Percentiles rank a stretch among this genome's conserved stretches.
Conservation (phyloP, 2,888 invertebrate genomes). For the Bruchidius siliquastri region DNA sequence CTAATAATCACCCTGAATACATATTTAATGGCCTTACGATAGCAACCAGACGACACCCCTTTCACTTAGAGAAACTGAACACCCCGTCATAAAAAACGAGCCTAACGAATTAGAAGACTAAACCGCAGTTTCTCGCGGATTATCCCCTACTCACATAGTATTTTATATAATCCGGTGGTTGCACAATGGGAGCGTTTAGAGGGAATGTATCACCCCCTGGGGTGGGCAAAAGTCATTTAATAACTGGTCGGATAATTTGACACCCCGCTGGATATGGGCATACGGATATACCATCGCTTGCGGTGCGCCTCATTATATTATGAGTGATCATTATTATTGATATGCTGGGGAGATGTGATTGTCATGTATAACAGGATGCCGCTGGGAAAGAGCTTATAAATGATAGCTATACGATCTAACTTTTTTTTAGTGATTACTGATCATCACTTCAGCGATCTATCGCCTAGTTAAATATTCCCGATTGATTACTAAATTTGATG, state of each 20-base stretch:
- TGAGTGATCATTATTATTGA: neutral
- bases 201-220: slow-evolving; percentile 1
- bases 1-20: neutral
- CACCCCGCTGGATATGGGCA: slow-evolving; percentile 17
- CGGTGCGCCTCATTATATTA: neutral
- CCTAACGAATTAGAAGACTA: neutral
- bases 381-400: too few relatives aligned
- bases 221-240: slow-evolving; percentile 20
- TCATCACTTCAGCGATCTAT: too few relatives aligned
- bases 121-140: neutral
- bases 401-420: too few relatives aligned
- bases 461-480: too few relatives aligned
- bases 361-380: neutral
- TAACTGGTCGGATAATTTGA: slow-evolving; percentile 22
- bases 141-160: neutral
- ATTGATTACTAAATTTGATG: too few relatives aligned
- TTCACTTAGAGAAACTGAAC: neutral
- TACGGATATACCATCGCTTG: neutral
- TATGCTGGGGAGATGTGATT: neutral
- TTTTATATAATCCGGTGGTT: neutral
- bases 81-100: neutral
- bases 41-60: neutral
- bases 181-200: neutral
- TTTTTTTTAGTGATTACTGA: too few relatives aligned
- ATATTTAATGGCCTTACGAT: neutral